Evolutionary conservation across 2,888 invertebrate species (phyloP).

Genomic region (Phalera bucephala): DNA sequence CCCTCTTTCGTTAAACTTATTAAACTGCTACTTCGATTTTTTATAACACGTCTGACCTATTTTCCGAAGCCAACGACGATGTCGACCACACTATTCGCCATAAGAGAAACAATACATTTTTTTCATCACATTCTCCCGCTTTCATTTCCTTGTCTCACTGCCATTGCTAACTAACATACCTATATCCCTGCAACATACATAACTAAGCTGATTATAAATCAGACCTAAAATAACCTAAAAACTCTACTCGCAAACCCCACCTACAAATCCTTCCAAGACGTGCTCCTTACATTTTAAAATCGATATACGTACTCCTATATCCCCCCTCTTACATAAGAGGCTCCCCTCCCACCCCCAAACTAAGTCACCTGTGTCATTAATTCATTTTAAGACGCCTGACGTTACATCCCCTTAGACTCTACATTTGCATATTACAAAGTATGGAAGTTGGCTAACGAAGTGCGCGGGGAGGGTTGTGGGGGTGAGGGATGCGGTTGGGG

Average conservation of each 20-base stretch:
- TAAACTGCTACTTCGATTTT: no score
- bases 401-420: constrained; percentile 65
- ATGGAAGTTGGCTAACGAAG: constrained; percentile 81
- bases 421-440: constrained; percentile 84
- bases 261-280: not conserved
- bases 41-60: no score
- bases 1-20: no score
- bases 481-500: constrained; percentile 38
- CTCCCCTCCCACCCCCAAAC: constrained; percentile 15
- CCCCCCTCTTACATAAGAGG: constrained; percentile 19
- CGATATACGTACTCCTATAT: constrained; percentile 18
- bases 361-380: constrained; percentile 79
- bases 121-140: no score
- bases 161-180: no score
- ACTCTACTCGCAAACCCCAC: not conserved
- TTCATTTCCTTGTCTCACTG: no score
- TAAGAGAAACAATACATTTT: no score
- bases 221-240: no score
- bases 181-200: no score
- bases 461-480: constrained; percentile 38
- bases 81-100: no score
- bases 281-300: constrained; percentile 15
- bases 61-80: no score
- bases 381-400: constrained; percentile 80
- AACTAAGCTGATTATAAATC: no score